Evolutionary conservation across 1,140 invertebrate genomes (phyloP).

Genomic region (Drosophila rhopaloa): DNA sequence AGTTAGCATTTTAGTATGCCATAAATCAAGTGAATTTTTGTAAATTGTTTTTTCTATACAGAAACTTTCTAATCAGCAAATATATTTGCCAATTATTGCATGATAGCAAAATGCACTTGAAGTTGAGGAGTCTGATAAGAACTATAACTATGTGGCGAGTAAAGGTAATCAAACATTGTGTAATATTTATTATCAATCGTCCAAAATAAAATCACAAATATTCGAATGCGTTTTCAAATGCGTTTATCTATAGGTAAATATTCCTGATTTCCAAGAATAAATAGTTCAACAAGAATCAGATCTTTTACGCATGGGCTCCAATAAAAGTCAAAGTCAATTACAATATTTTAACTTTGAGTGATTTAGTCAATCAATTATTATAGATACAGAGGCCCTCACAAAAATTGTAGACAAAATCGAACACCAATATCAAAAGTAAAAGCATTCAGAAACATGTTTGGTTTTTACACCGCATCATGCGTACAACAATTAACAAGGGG

Average conservation of each 20-base stretch:
- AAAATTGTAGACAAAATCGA: conserved; percentile 7
- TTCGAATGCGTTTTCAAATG: too few relatives aligned
- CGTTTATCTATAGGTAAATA: too few relatives aligned
- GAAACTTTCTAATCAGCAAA: conserved; percentile 48
- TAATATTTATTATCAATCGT: too few relatives aligned
- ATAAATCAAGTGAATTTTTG: conserved; percentile 41
- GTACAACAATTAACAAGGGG: conserved; percentile 47
- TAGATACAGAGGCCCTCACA: background rate
- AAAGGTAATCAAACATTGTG: background rate
- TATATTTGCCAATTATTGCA: conserved; percentile 54
- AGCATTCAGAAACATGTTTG: conserved; percentile 15
- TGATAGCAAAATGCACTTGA: conserved; percentile 68
- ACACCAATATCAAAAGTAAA: conserved; percentile 52
- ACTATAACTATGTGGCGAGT: background rate
- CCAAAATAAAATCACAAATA: too few relatives aligned
- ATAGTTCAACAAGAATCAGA: too few relatives aligned
- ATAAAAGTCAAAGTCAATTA: background rate
- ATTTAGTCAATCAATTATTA: background rate
- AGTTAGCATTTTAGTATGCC: conserved; percentile 39
- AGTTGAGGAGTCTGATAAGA: conserved; percentile 40
- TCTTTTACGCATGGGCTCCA: background rate
- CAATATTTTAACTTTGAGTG: conserved; percentile 8
- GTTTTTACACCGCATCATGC: conserved; percentile 21
- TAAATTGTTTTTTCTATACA: background rate
- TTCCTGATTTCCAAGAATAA: too few relatives aligned